These are phyloP conservation scores for Cataglyphis hispanica DNA, from an alignment of 1,140 invertebrate genomes.

Conservation along the genomic window DNA sequence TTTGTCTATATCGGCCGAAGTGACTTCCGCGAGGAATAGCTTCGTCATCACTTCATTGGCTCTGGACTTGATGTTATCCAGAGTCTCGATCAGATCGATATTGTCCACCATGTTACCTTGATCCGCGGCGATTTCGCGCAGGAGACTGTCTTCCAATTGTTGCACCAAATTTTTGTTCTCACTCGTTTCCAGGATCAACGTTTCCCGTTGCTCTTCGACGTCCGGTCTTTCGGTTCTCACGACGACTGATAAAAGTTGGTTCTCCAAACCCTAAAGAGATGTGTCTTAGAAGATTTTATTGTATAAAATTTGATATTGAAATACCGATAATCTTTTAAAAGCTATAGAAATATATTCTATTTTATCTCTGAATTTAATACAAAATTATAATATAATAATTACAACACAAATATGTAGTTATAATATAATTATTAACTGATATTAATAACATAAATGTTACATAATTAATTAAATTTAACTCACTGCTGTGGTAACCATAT, in stretches of 20 bases:
- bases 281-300: background rate
- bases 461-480: slow-evolving; percentile 61
- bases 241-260: slow-evolving; percentile 95
- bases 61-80: slow-evolving; percentile 96
- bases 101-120: slow-evolving; percentile 97
- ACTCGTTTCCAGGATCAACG: slow-evolving; percentile 93
- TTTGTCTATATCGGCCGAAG: slow-evolving; percentile 92
- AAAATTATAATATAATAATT: background rate
- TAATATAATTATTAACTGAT: background rate
- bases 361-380: background rate
- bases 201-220: slow-evolving; percentile 94
- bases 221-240: slow-evolving; percentile 94
- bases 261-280: slow-evolving; percentile 91
- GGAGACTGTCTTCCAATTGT: slow-evolving; percentile 93
- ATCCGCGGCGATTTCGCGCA: slow-evolving; percentile 93
- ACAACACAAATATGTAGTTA: background rate
- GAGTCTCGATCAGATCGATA: slow-evolving; percentile 92
- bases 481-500: slow-evolving; percentile 93
- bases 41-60: slow-evolving; percentile 93
- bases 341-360: background rate
- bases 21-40: slow-evolving; percentile 90
- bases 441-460: too few species aligned
- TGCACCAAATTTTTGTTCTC: slow-evolving; percentile 94
- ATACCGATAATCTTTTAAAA: background rate
- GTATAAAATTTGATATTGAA: background rate